These are phyloP conservation scores for Rhineura floridana DNA, from an alignment of 2,113 vertebrate species.

Conservation along the genomic window DNA sequence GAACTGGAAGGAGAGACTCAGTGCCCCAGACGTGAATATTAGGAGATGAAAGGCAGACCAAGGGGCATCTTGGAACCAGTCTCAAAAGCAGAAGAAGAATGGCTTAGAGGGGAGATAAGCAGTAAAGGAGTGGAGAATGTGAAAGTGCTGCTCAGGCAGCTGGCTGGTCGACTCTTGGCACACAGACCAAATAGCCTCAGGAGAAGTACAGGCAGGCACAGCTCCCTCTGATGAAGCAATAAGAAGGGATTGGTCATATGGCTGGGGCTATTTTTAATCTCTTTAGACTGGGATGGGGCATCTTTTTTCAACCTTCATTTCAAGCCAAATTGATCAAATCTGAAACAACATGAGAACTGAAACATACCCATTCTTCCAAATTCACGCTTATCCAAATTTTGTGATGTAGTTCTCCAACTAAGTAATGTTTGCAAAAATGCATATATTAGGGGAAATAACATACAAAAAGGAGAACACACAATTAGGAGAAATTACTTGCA, in stretches of 20 bases:
- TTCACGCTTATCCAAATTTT: too few species aligned
- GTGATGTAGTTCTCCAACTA: too few species aligned
- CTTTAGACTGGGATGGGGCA: too few species aligned
- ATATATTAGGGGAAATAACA: too few species aligned
- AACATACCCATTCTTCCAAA: too few species aligned
- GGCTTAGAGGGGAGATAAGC: not conserved
- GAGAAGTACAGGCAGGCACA: not conserved
- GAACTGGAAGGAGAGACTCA: not conserved
- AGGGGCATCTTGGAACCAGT: not conserved
- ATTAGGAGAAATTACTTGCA: too few species aligned
- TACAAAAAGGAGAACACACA: too few species aligned
- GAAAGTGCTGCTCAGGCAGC: not conserved
- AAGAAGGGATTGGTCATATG: not conserved
- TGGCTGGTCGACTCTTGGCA: not conserved
- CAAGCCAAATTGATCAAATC: too few species aligned
- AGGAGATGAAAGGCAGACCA: not conserved
- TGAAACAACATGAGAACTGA: too few species aligned
- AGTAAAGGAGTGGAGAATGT: not conserved
- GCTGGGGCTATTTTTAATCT: not conserved
- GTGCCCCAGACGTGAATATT: not conserved
- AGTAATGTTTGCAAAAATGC: too few species aligned
- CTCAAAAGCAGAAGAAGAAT: not conserved
- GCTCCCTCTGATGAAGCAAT: not conserved
- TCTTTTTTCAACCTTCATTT: too few species aligned
- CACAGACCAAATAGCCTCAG: not conserved